Percentiles rank a stretch among this genome's conserved stretches.
Conservation (phyloP, 2,888 invertebrate genomes). For the Stenichneumon culpator region DNA sequence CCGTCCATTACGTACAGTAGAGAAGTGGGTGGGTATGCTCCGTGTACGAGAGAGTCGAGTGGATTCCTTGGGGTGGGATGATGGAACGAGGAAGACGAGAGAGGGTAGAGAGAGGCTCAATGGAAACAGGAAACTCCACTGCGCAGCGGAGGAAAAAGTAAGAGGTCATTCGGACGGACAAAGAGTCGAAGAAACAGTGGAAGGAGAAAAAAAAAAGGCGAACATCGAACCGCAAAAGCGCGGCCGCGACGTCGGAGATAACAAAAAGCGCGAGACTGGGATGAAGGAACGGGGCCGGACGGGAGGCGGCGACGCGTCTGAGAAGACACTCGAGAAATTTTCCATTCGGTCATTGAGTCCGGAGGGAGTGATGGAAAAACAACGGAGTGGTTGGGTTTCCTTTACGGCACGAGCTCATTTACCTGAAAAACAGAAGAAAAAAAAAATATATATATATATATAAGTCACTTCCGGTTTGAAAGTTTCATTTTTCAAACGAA, state of each 20-base stretch:
- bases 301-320: neutral
- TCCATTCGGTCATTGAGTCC: neutral
- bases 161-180: conserved; percentile 10
- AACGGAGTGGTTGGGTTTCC: neutral
- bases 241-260: neutral
- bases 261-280: neutral
- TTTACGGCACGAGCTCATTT: no score
- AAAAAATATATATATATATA: no score
- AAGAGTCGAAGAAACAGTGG: neutral
- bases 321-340: neutral
- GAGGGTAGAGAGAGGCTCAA: neutral
- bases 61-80: neutral
- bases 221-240: neutral
- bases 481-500: no score
- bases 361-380: conserved; percentile 19
- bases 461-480: no score
- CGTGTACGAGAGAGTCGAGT: neutral
- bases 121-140: neutral
- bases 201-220: neutral
- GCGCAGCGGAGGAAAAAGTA: neutral
- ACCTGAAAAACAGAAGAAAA: neutral
- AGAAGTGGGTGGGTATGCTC: neutral
- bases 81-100: neutral
- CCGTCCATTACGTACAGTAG: conserved; percentile 42
- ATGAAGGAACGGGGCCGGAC: neutral